Evolutionary conservation across 2,113 vertebrate genomes (phyloP).

Genomic region (Notarius lentiginosus): DNA sequence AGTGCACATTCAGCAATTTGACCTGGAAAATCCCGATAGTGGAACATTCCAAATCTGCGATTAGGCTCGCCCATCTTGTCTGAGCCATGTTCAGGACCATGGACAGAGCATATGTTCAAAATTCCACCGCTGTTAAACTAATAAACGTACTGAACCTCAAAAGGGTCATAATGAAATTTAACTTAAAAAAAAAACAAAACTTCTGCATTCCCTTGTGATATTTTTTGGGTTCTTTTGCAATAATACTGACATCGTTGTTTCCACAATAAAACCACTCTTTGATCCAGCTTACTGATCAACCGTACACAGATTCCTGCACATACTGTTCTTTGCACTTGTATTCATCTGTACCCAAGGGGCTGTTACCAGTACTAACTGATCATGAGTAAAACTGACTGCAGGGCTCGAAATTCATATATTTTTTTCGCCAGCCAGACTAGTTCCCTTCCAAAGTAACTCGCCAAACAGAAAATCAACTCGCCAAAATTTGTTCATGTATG

Average conservation of each 20-base stretch:
- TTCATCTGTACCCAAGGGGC: neutral
- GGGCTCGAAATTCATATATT: too few species aligned
- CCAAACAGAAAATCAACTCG: too few species aligned
- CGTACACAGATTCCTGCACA: neutral
- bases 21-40: constrained; percentile 23
- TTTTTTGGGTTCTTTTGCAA: neutral
- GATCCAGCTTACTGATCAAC: neutral
- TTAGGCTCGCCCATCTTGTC: constrained; percentile 20
- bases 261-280: neutral
- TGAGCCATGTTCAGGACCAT: constrained; percentile 54
- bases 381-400: neutral
- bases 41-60: constrained; percentile 37
- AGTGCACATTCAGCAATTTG: neutral
- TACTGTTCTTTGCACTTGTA: neutral
- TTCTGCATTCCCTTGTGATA: neutral
- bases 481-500: too few species aligned
- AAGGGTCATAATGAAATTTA: neutral
- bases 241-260: neutral
- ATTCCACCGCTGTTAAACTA: neutral
- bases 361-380: neutral
- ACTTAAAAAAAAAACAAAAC: neutral
- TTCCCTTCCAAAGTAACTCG: too few species aligned
- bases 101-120: constrained; percentile 42
- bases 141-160: neutral
- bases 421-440: too few species aligned